These are phyloP conservation scores for Aurelia aurita DNA, from an alignment of 30 jellyfish, hydroid and myxozoan species.

Conservation along the genomic window DNA sequence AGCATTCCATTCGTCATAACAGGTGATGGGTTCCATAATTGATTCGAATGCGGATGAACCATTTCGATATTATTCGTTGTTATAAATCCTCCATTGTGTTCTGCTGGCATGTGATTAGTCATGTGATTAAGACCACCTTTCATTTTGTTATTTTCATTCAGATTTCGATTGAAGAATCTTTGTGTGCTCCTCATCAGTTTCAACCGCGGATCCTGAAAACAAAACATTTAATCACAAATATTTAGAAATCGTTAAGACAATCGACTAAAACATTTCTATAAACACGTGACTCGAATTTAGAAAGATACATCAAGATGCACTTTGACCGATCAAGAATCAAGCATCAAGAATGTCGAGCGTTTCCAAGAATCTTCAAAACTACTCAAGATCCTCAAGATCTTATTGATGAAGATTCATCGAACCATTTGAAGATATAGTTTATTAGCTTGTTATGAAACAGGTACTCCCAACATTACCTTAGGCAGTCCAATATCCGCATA, in stretches of 20 bases:
- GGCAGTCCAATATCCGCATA: constrained; percentile 98
- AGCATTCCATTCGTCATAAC: constrained; percentile 48
- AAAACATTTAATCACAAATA: neutral
- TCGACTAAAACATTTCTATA: too few species aligned
- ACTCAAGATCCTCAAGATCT: too few species aligned
- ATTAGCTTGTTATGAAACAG: too few species aligned
- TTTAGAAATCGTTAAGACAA: neutral
- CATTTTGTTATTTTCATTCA: constrained; percentile 34
- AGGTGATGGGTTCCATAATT: constrained; percentile 67
- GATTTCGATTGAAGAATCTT: constrained; percentile 66
- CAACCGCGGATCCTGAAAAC: constrained; percentile 84
- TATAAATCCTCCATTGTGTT: constrained; percentile 11
- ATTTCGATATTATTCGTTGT: constrained; percentile 44
- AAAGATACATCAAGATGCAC: too few species aligned
- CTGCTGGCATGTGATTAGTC: neutral
- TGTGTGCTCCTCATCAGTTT: constrained; percentile 89
- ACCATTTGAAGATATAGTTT: too few species aligned
- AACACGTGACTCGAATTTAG: too few species aligned
- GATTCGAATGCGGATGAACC: constrained; percentile 43
- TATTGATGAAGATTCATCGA: too few species aligned
- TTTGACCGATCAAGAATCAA: too few species aligned
- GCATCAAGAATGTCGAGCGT: too few species aligned
- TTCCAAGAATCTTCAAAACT: too few species aligned
- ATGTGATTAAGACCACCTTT: constrained; percentile 13
- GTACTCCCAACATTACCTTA: constrained; percentile 50